A percentile compares a stretch with the other conserved stretches of the same genome.
phyloP scores from a whole-genome alignment of 2,797 vertebrate species.

The Smutsia gigantea region DNA sequence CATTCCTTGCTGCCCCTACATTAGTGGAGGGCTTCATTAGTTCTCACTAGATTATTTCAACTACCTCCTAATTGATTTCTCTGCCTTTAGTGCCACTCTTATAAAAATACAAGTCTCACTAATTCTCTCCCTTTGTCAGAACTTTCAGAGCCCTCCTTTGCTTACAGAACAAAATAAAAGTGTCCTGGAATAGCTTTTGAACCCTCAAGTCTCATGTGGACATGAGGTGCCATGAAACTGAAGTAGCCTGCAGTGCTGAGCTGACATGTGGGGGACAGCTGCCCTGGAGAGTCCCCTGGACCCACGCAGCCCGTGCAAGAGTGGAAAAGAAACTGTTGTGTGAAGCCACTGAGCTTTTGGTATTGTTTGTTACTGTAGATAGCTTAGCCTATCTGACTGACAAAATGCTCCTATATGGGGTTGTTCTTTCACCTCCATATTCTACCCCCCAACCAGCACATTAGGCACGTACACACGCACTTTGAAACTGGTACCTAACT shows the following conservation, averaged over 20 bases:
- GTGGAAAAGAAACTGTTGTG: not conserved
- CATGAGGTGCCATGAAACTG: not conserved
- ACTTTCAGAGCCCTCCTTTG: not conserved
- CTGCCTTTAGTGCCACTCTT: not conserved
- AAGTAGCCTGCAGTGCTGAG: not conserved
- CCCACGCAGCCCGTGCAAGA: not conserved
- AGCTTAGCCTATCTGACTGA: not conserved
- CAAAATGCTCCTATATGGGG: not conserved
- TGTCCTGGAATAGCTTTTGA: not conserved
- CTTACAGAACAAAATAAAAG: not conserved
- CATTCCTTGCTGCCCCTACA: not conserved
- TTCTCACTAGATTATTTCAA: not conserved
- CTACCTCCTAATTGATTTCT: not conserved
- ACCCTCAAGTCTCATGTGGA: not conserved
- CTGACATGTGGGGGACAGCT: not conserved
- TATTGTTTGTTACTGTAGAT: not conserved
- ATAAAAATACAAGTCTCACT: not conserved
- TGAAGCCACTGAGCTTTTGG: not conserved
- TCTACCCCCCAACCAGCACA: not conserved
- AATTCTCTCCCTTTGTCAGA: not conserved
- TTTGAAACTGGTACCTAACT: not conserved
- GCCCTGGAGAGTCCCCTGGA: not conserved
- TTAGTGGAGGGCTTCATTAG: not conserved
- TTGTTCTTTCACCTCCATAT: not conserved
- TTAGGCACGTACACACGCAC: not conserved